These are phyloP conservation scores for Drosophila bunnanda DNA, from an alignment of 2,888 invertebrate genomes.

Conservation along the genomic window DNA sequence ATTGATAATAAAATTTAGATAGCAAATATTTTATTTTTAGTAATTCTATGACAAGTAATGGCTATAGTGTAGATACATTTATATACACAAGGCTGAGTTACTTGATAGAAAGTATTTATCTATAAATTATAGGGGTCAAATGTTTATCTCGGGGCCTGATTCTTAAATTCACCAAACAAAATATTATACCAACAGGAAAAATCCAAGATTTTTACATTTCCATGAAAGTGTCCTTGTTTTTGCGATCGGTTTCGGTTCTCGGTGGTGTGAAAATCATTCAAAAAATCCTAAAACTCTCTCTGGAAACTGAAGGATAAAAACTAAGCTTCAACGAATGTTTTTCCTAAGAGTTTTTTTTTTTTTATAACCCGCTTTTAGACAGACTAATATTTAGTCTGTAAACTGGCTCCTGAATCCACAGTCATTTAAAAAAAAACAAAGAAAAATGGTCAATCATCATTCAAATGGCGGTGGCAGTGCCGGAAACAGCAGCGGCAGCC, in stretches of 20 bases:
- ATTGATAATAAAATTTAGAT: not conserved
- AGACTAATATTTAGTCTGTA: not conserved
- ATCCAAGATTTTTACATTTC: not conserved
- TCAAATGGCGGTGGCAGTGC: slow-evolving; percentile 79
- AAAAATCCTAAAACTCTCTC: not conserved
- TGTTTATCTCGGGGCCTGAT: not conserved
- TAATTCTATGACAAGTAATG: not conserved
- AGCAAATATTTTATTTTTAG: not conserved
- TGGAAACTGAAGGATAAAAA: not conserved
- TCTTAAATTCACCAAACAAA: not conserved
- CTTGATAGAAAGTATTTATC: too few relatives aligned
- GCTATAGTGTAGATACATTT: not conserved
- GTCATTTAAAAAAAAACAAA: not conserved
- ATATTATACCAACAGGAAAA: not conserved
- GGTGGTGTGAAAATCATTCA: not conserved
- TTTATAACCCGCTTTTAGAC: slow-evolving; percentile 2
- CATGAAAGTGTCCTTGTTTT: not conserved
- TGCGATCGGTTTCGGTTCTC: not conserved
- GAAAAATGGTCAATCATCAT: slow-evolving; percentile 82
- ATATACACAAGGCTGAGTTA: not conserved
- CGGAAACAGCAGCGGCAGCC: slow-evolving; percentile 62
- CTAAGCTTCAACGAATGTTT: too few relatives aligned
- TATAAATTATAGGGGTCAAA: not conserved
- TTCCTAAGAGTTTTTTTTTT: too few relatives aligned
- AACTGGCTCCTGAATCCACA: slow-evolving; percentile 1